phyloP scores from a whole-genome alignment of 2,113 vertebrate species.

The Oreochromis spilurus region DNA sequence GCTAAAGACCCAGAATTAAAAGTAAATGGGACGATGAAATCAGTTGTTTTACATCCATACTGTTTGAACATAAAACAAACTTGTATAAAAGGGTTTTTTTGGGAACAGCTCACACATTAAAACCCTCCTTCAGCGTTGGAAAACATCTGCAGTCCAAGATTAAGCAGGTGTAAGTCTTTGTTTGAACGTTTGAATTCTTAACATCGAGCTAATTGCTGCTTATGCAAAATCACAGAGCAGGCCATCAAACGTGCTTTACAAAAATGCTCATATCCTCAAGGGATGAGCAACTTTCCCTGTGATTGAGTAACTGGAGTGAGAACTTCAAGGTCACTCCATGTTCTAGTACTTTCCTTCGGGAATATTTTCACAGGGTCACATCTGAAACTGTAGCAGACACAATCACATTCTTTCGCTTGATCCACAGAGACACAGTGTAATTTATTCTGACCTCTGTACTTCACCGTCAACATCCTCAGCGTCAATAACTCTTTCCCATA shows the following conservation, averaged over 20 bases:
- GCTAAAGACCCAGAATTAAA: neutral
- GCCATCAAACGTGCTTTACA: neutral
- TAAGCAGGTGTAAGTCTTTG: neutral
- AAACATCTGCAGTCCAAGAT: neutral
- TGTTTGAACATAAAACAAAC: neutral
- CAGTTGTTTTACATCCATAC: neutral
- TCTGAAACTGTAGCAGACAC: neutral
- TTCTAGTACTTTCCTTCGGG: neutral
- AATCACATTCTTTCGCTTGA: neutral
- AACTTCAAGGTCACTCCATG: constrained; percentile 33
- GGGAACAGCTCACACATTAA: neutral
- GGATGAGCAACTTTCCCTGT: neutral
- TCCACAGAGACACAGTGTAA: neutral
- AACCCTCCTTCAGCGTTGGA: neutral
- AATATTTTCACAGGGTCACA: neutral
- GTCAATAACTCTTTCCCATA: neutral
- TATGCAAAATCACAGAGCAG: neutral
- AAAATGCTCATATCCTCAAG: neutral
- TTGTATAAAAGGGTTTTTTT: neutral
- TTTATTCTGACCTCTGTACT: neutral
- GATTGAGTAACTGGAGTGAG: constrained; percentile 2
- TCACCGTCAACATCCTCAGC: neutral
- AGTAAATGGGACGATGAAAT: neutral
- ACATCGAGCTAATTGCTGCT: neutral
- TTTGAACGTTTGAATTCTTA: neutral